Evolutionary conservation across 2,888 invertebrate species (phyloP).

Genomic region (Meiosimyza decipiens): DNA sequence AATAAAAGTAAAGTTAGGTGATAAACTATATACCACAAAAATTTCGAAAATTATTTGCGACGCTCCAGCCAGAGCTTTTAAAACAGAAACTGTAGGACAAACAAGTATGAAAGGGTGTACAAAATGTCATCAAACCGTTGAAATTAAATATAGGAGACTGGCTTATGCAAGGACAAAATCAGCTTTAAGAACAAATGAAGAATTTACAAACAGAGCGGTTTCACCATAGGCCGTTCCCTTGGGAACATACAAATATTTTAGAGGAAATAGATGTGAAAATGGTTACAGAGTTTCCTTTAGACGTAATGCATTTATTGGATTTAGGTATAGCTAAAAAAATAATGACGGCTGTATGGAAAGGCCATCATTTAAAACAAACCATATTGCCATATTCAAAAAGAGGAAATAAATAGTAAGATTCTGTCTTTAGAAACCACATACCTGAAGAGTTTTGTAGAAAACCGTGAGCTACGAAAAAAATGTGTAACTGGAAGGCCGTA

Average conservation of each 20-base stretch:
- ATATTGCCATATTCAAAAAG: too few species aligned
- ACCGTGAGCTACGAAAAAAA: too few species aligned
- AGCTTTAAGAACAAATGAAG: background rate
- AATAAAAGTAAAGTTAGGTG: background rate
- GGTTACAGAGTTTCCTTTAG: conserved; percentile 16
- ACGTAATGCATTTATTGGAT: conserved; percentile 23
- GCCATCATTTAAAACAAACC: too few species aligned
- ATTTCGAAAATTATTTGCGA: conserved; percentile 16
- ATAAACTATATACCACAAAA: background rate
- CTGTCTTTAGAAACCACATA: too few species aligned
- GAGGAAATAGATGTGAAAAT: conserved; percentile 14
- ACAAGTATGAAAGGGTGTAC: conserved; percentile 24
- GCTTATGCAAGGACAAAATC: background rate
- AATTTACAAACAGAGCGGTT: background rate
- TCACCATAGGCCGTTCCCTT: background rate
- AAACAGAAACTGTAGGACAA: conserved; percentile 18
- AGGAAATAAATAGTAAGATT: too few species aligned
- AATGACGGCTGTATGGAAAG: too few species aligned
- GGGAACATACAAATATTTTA: background rate
- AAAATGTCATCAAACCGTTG: conserved; percentile 30
- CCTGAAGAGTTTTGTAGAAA: too few species aligned
- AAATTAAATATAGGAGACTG: conserved; percentile 21
- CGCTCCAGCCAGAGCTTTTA: conserved; percentile 28
- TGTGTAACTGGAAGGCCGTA: too few species aligned
- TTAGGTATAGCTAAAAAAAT: background rate